Conservation (phyloP, 1,140 invertebrate species). For the Drosophila carrolli region DNA sequence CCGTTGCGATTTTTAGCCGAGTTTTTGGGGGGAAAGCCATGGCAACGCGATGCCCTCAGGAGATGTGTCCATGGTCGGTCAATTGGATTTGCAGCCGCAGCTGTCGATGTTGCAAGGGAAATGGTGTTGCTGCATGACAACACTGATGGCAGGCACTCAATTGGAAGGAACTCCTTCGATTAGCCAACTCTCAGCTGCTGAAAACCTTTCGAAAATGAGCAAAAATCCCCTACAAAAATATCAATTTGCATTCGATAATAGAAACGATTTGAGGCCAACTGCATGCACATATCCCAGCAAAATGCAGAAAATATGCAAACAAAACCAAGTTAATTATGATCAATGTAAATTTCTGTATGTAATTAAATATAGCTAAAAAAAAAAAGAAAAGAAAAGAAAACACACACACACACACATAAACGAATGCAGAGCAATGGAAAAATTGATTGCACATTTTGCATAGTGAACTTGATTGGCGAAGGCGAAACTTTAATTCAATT, state of each 20-base stretch:
- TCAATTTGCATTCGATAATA: slow-evolving; percentile 7
- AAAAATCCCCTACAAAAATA: neutral
- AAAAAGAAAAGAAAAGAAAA: neutral
- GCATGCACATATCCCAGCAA: slow-evolving; percentile 24
- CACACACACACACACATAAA: slow-evolving; percentile 1
- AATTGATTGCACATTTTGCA: slow-evolving; percentile 43
- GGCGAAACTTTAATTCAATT: slow-evolving; percentile 5
- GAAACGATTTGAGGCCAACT: slow-evolving; percentile 11
- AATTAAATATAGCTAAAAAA: slow-evolving; percentile 39
- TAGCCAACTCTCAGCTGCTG: slow-evolving; percentile 21
- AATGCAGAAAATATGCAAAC: slow-evolving; percentile 2
- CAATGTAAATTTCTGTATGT: slow-evolving; percentile 77
- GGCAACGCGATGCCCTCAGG: slow-evolving; percentile 17
- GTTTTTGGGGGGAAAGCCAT: slow-evolving; percentile 1
- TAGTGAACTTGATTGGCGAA: slow-evolving; percentile 11
- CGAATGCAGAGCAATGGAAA: neutral
- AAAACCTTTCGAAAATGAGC: neutral
- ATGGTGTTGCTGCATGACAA: slow-evolving; percentile 5
- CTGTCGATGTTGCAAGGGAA: neutral
- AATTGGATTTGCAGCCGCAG: slow-evolving; percentile 44
- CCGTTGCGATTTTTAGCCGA: slow-evolving; percentile 6
- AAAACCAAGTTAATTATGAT: slow-evolving; percentile 41
- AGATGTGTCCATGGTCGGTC: slow-evolving; percentile 24
- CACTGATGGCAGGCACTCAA: slow-evolving; percentile 31
- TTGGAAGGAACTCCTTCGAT: slow-evolving; percentile 30